phyloP scores from a whole-genome alignment of 2,113 vertebrate species.

The Dissostichus mawsoni region DNA sequence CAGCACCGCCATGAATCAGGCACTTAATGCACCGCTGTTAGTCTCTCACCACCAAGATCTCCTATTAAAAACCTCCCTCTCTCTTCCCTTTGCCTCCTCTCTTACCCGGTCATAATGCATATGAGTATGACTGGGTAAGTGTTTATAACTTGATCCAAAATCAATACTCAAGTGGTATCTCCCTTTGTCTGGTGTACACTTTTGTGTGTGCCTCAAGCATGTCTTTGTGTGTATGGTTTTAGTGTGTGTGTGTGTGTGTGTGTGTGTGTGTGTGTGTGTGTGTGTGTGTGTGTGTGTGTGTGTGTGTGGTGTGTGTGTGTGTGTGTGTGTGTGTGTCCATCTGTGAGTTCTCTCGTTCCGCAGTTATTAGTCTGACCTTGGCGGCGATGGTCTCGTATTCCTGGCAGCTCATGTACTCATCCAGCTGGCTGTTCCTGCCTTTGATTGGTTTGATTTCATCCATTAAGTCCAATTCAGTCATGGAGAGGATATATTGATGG shows the following conservation, averaged over 20 bases:
- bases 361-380: slow-evolving; percentile 57
- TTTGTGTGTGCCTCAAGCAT: background rate
- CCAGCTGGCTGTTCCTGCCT: slow-evolving; percentile 39
- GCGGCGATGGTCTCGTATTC: slow-evolving; percentile 50
- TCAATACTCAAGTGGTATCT: slow-evolving; percentile 45
- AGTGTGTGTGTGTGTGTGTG: background rate
- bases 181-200: background rate
- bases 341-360: slow-evolving; percentile 19
- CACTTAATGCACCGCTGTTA: slow-evolving; percentile 60
- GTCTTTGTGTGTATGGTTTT: too few species aligned
- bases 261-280: slow-evolving; percentile 3
- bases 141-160: slow-evolving; percentile 47
- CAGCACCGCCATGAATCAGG: slow-evolving; percentile 64
- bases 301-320: background rate
- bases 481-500: slow-evolving; percentile 7
- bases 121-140: slow-evolving; percentile 1
- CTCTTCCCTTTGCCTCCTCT: background rate
- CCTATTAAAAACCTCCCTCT: slow-evolving; percentile 53
- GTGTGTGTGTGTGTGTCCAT: slow-evolving; percentile 7
- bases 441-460: slow-evolving; percentile 68
- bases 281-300: background rate
- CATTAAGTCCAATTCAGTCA: slow-evolving; percentile 56
- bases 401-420: slow-evolving; percentile 32
- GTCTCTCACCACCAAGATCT: slow-evolving; percentile 33
- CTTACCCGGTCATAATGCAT: slow-evolving; percentile 19